Percentiles rank a stretch among this genome's conserved stretches.
phyloP scores from a whole-genome alignment of 2,797 vertebrate species.

The Clarias fuscus region DNA sequence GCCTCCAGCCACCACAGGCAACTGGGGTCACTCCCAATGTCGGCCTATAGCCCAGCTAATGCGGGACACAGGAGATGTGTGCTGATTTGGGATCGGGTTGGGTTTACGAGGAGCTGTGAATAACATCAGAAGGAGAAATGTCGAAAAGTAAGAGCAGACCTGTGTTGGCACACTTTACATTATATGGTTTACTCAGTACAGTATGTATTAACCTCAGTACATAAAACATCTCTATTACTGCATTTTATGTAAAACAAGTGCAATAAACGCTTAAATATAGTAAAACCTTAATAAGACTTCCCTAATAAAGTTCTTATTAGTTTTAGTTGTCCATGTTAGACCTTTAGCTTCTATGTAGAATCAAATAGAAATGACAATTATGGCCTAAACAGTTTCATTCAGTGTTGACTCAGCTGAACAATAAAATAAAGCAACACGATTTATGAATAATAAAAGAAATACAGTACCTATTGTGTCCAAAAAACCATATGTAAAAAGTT shows the following conservation, averaged over 20 bases:
- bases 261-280: background rate
- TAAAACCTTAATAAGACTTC: background rate
- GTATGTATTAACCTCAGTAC: background rate
- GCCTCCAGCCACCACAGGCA: conserved; percentile 58
- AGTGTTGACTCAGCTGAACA: background rate
- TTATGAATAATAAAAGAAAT: background rate
- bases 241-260: background rate
- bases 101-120: background rate
- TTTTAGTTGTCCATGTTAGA: background rate
- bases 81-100: conserved; percentile 31
- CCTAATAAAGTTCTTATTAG: background rate
- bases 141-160: background rate
- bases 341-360: background rate
- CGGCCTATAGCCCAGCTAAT: conserved; percentile 3
- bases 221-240: background rate
- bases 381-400: background rate
- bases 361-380: background rate
- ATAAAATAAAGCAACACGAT: background rate
- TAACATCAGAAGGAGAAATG: background rate
- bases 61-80: background rate
- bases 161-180: background rate
- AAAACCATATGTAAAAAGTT: background rate
- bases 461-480: background rate
- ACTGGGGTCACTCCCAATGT: conserved; percentile 30
- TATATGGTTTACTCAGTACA: background rate